These are phyloP conservation scores for Dicranocentrus wangi DNA, from an alignment of 2,888 invertebrate genomes.

Conservation along the genomic window DNA sequence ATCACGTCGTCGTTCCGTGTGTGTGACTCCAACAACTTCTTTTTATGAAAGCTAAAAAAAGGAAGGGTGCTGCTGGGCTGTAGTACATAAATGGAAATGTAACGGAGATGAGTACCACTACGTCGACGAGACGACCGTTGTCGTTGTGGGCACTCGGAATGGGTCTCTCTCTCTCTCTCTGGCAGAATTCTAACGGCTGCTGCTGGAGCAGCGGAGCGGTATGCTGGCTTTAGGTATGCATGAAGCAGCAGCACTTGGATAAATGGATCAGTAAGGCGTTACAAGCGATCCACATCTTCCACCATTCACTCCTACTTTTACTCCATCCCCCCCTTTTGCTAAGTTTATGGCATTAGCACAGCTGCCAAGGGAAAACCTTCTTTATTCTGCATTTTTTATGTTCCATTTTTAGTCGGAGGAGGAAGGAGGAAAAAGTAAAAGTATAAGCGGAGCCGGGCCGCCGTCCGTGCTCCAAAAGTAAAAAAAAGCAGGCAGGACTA, in stretches of 20 bases:
- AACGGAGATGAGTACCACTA: no score
- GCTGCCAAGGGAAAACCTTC: slow-evolving; percentile 37
- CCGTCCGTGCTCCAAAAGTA: background rate
- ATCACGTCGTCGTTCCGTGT: background rate
- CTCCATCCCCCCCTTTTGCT: slow-evolving; percentile 1
- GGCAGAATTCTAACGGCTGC: no score
- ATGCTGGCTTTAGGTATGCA: slow-evolving; percentile 14
- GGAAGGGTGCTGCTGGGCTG: no score
- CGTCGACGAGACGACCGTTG: no score
- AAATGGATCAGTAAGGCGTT: slow-evolving; percentile 3
- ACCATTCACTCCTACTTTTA: slow-evolving; percentile 6
- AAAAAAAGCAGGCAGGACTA: background rate
- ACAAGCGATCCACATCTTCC: slow-evolving; percentile 3
- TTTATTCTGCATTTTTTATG: slow-evolving; percentile 24
- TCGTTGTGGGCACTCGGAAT: no score
- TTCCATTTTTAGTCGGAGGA: background rate
- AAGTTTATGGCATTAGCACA: slow-evolving; percentile 37
- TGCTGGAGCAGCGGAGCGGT: no score
- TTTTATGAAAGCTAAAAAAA: background rate
- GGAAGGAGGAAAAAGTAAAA: background rate
- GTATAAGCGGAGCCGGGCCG: no score
- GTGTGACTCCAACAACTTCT: slow-evolving; percentile 3
- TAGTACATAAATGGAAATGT: no score
- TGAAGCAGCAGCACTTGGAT: background rate
- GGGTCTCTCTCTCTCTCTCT: no score